These are phyloP conservation scores for Rambutsinella grinnellia DNA, from an alignment of 2,888 invertebrate genomes.

Conservation along the genomic window DNA sequence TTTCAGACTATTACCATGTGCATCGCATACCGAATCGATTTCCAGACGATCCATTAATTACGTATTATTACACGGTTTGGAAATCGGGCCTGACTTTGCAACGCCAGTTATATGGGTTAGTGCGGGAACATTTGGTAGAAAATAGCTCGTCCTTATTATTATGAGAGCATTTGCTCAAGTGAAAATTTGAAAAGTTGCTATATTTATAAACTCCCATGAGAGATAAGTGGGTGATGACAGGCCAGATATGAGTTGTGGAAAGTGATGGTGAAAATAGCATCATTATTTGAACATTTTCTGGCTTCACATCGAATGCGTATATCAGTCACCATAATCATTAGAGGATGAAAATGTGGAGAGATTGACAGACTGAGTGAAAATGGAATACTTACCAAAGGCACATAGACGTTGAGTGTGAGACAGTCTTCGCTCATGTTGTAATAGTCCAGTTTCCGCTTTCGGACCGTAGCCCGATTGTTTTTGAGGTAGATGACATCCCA, in stretches of 20 bases:
- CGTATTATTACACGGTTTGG: neutral
- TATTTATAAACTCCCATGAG: neutral
- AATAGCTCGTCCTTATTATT: no score
- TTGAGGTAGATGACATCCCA: conserved; percentile 67
- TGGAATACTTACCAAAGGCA: conserved; percentile 67
- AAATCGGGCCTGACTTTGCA: neutral
- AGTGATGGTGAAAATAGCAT: neutral
- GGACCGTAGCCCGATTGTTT: conserved; percentile 58
- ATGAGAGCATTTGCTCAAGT: neutral
- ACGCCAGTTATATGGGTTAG: neutral
- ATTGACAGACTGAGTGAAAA: no score
- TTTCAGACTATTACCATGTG: no score
- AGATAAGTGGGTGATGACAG: neutral
- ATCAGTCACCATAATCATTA: neutral
- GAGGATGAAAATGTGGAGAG: neutral
- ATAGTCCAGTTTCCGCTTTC: conserved; percentile 66
- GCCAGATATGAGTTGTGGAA: neutral
- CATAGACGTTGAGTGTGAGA: conserved; percentile 68
- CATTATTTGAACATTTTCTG: no score
- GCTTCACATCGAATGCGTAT: no score
- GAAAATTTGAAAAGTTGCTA: neutral
- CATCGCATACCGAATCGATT: no score
- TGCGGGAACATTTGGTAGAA: neutral
- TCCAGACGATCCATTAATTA: neutral
- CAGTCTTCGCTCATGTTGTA: conserved; percentile 69